Evolutionary conservation across 2,797 vertebrate species (phyloP), one percentile per base, ranked within the genome.

Genomic region (Falco peregrinus): DNA sequence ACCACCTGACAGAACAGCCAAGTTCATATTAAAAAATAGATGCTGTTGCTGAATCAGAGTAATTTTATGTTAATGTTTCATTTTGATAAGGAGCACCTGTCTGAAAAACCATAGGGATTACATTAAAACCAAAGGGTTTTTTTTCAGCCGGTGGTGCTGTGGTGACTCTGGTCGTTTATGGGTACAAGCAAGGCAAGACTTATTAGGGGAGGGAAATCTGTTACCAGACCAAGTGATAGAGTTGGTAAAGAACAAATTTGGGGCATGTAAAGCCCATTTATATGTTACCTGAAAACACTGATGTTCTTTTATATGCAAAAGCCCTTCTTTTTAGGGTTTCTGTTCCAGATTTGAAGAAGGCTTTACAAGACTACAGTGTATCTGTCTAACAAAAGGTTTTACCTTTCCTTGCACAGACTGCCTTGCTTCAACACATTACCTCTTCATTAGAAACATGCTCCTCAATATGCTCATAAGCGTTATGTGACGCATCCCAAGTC

Each of bases 11-110:
- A 81, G 77, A 51, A 78, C 25, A 95, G 86, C 86, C 41, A 85
- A 77, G 45, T 74, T 89, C 54, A 76, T 53, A 73, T 77, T 85
- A 88, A 93, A 95, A 90, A 84, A 92, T 20, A 93, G 57, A 91
- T 93, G 71, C 10, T 77, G 67, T 51, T 95, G 84, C 71, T 87
- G 87, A 94, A 95, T 92, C 78, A 64, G 60, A 91, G 64, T 93
- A 76, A 91, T 94, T 75, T 65, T 26, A 93, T 79, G 80, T 56
- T 96, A 81, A 83, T 54, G 75, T 65, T 89, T 94, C 63, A 75
- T 94, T 95, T 81, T 83, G 57, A 87, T 94, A 93, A 54, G 53
- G 35, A 92, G 11, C 0, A 1, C 60, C 5, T 2, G 47, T 75
- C 78, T 77, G 68, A 87, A 89, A 94, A 95, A 60, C 48, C 75